Conservation (phyloP, 2,797 vertebrate species). For the Microctenopoma steveboyesi region DNA sequence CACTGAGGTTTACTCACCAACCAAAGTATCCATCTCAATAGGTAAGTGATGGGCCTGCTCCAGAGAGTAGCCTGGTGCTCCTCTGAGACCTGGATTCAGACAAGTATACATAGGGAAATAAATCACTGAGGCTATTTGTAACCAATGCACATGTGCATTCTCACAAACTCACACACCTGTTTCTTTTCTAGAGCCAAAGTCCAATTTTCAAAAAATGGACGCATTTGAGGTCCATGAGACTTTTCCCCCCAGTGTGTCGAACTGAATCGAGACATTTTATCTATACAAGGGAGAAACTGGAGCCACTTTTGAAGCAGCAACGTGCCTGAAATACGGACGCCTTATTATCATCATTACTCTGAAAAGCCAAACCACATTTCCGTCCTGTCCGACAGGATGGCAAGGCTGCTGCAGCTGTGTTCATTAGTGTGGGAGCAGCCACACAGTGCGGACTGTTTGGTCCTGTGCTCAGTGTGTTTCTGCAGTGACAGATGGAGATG, state of each 20-base stretch:
- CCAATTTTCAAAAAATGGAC: constrained; percentile 41
- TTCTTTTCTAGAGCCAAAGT: constrained; percentile 43
- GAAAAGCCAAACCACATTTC: constrained; percentile 66
- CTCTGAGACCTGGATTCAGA: constrained; percentile 88
- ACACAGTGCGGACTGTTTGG: constrained; percentile 60
- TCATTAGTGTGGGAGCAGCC: constrained; percentile 77
- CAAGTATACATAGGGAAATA: constrained; percentile 37
- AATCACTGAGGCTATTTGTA: constrained; percentile 36
- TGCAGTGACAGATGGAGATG: constrained; percentile 81
- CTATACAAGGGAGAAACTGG: constrained; percentile 45
- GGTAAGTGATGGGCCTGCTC: constrained; percentile 98
- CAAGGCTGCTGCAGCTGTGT: constrained; percentile 77
- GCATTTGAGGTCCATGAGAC: constrained; percentile 51
- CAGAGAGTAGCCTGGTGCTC: constrained; percentile 96
- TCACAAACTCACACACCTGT: constrained; percentile 43
- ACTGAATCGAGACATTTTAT: constrained; percentile 66
- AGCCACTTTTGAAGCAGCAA: constrained; percentile 65
- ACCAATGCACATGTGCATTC: constrained; percentile 28
- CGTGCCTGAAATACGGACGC: constrained; percentile 59
- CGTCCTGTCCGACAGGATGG: constrained; percentile 57
- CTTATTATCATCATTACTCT: constrained; percentile 70
- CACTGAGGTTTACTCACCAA: constrained; percentile 83
- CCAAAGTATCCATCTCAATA: constrained; percentile 98
- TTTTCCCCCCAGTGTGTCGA: constrained; percentile 48
- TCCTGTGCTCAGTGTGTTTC: constrained; percentile 67